Evolutionary conservation across 2,797 vertebrate genomes (phyloP), one percentile per base, ranked within the genome.

Genomic region (Lophotriccus pileatus): DNA sequence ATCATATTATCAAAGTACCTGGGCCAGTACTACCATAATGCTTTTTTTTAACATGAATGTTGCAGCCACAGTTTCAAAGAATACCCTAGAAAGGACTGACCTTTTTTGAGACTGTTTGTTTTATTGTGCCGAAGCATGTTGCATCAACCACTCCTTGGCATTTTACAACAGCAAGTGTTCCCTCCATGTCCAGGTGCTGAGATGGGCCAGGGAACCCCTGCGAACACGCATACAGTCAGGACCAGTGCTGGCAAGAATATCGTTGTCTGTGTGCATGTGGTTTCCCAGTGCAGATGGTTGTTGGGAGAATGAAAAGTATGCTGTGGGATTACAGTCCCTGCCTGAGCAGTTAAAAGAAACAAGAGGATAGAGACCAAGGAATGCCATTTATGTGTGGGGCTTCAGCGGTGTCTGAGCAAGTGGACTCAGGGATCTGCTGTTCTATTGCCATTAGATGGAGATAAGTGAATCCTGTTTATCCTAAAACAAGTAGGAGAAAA

Each of bases 181-280:
- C 23, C 8, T 60, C 20, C 37, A 12, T 10, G 10, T 41, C 11
- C 50, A 8, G 27, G n/a, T 1, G 1, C 49, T 32, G 44, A 6
- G 28, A 4, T 13, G 17, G 46, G 4, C 28, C 14, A 10, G 56
- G 37, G 10, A 28, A 25, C 32, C 21, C 23, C 64, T 56, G 24
- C 25, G 9, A 4, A 4, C 7, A 7, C 19, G 5, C 24, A 4
- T 16, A 3, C 7, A 6, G 7, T 9, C 41, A 37, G 24, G 22
- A 14, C 14, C 28, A 2, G 1, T 12, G 21, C 32, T 43, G 22
- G 28, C 37, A 72, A 43, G 34, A 72, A 23, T 11, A 5, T 12
- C 17, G 60, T 47, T 64, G 32, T 12, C 7, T 10, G 5, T 3
- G 13, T 55, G 19, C 10, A 2, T 1, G 0, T 24, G 37, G 43